Evolutionary conservation across 2,797 vertebrate genomes (phyloP), one percentile per base, ranked within the genome.

Genomic region (Cuniculus paca): DNA sequence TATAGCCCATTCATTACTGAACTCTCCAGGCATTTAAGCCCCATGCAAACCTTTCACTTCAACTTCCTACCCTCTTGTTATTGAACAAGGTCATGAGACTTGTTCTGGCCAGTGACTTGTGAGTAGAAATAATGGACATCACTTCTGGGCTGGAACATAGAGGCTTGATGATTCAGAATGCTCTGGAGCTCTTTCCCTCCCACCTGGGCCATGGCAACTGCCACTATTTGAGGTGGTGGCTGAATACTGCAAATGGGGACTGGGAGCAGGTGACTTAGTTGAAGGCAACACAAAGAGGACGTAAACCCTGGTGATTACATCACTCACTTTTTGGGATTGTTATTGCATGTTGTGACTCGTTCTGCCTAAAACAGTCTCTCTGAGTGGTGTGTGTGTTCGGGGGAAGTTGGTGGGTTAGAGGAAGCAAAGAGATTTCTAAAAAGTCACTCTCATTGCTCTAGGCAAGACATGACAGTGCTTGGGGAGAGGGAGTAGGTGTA

Each of bases 281-380:
- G 56, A 83, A 42, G 10, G 34, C 4, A 31, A 2, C 10, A 6
- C 0, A 28, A 63, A 39, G 19, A 4, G 42, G 65, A 63, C 22
- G 72, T 61, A 34, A 85, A 42, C 5, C 14, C 36, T 12, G 61
- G 42, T 11, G 48, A 17, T 70, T 5, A 24, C 1, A 84, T 54
- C 19, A 8, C 42, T 65, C 6, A 34, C 82, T 39, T 72, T 74
- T 1, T 3, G 60, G 65, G 72, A 24, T 20, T 72, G n/a, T 75
- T 61, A 19, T 26, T 7, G 16, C 26, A 0, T 28, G 28, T 19
- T 0, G 2, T 11, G 31, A 60, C 8, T 42, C 50, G 20, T 34
- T 14, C 36, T 24, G 13, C 12, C 48, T 6, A 2, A 26, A 11
- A 1, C 6, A 10, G 16, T 58, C 61, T 5, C 12, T 36, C 68